Evolutionary conservation across 2,113 vertebrate genomes (phyloP).

Genomic region (Cisticola juncidis): DNA sequence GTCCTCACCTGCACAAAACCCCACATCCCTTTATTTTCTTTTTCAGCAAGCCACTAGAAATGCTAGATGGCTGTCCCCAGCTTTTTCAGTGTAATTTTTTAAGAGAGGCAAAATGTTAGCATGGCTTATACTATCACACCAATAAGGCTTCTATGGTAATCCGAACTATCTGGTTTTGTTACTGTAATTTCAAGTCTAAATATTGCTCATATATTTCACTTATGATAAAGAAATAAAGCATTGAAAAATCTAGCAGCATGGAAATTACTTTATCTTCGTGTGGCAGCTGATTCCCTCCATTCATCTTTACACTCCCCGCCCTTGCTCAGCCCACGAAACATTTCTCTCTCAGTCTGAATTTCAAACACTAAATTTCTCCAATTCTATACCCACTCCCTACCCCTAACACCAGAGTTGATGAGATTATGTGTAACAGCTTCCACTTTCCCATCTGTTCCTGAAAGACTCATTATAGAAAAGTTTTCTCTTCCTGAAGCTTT

Average conservation of each 20-base stretch:
- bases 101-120: neutral
- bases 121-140: neutral
- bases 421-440: conserved; percentile 36
- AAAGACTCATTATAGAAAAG: neutral
- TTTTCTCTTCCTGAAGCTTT: neutral
- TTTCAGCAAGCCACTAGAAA: neutral
- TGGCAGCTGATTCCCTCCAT: neutral
- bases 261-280: neutral
- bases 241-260: neutral
- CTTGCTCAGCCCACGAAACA: neutral
- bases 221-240: neutral
- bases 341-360: neutral
- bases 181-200: neutral
- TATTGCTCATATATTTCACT: neutral
- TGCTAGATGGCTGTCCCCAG: neutral
- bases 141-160: neutral
- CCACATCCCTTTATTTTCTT: neutral
- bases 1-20: neutral
- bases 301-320: neutral
- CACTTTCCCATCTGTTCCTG: conserved; percentile 27
- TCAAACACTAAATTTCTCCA: neutral
- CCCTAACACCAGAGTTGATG: neutral
- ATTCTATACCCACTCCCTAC: neutral
- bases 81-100: neutral
- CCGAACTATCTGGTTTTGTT: neutral